phyloP scores from a whole-genome alignment of 2,113 vertebrate genomes.

The Paradisaea rubra region DNA sequence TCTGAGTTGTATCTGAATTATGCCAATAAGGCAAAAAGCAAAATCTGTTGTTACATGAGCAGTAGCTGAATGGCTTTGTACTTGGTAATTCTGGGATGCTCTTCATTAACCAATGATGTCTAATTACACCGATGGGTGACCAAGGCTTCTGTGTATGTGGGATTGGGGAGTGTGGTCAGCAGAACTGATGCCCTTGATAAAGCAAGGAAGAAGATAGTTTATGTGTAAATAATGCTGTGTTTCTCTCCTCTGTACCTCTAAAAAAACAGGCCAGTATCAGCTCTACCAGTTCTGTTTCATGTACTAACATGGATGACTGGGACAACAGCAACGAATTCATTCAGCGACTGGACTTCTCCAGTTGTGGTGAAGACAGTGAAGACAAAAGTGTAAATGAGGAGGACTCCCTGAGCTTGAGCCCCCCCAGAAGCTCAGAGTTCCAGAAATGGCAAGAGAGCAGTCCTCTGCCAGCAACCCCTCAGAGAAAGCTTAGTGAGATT shows the following conservation, averaged over 20 bases:
- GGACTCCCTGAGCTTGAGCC: background rate
- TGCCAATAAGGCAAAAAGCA: background rate
- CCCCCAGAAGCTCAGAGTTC: background rate
- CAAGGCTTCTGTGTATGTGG: background rate
- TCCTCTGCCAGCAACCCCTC: slow-evolving; percentile 22
- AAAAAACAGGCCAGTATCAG: background rate
- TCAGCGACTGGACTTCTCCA: slow-evolving; percentile 81
- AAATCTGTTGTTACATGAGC: fast-evolving
- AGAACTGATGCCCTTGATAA: background rate
- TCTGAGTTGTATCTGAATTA: background rate
- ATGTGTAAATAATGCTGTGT: background rate
- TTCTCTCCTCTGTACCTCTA: background rate
- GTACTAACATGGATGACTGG: slow-evolving; percentile 56
- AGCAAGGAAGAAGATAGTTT: background rate
- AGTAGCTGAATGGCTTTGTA: background rate
- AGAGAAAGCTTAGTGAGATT: background rate
- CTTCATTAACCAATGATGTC: background rate
- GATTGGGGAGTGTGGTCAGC: fast-evolving
- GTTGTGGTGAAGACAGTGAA: slow-evolving; percentile 76
- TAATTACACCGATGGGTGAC: background rate
- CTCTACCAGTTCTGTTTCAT: background rate
- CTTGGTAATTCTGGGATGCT: background rate
- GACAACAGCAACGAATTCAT: slow-evolving; percentile 34
- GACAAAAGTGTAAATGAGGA: slow-evolving; percentile 23
- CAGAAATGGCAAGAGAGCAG: background rate